A percentile compares a stretch with the other conserved stretches of the same genome.
These are phyloP conservation scores for Lithophane ornitopus DNA, from an alignment of 2,888 invertebrate genomes.

Conservation along the genomic window DNA sequence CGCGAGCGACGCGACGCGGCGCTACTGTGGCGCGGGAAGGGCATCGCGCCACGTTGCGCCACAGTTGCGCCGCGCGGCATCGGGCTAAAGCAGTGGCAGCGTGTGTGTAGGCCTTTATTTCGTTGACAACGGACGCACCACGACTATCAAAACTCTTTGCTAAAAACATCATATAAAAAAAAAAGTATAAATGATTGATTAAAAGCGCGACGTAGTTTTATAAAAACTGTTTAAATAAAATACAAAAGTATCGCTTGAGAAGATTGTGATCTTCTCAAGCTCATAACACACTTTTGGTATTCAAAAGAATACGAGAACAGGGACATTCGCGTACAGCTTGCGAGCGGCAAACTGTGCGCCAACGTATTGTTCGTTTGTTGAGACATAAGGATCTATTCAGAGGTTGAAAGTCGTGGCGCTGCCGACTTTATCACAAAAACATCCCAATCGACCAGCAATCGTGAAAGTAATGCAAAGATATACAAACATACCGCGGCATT, in stretches of 20 bases:
- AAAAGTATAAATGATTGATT: slow-evolving; percentile 28
- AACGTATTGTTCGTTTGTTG: background rate
- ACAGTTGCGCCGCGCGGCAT: slow-evolving; percentile 24
- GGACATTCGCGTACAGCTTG: slow-evolving; percentile 33
- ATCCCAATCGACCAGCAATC: slow-evolving; percentile 33
- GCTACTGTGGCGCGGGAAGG: slow-evolving; percentile 2
- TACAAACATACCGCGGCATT: slow-evolving; percentile 43
- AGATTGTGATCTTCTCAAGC: slow-evolving; percentile 39
- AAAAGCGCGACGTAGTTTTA: slow-evolving; percentile 21
- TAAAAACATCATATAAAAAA: slow-evolving; percentile 7
- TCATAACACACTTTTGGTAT: slow-evolving; percentile 16
- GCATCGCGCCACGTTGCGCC: slow-evolving; percentile 16
- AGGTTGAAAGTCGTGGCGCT: slow-evolving; percentile 36
- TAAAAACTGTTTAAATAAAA: slow-evolving; percentile 54
- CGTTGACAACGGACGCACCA: slow-evolving; percentile 51
- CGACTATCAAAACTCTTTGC: slow-evolving; percentile 37
- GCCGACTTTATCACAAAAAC: slow-evolving; percentile 47
- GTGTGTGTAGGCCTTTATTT: slow-evolving; percentile 68
- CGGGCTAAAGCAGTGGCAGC: slow-evolving; percentile 50
- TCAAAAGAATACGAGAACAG: slow-evolving; percentile 13
- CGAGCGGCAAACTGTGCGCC: slow-evolving; percentile 33
- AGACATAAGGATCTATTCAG: background rate
- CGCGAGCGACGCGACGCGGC: slow-evolving; percentile 14
- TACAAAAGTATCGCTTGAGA: slow-evolving; percentile 49
- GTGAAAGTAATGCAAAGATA: slow-evolving; percentile 49